These are phyloP conservation scores for Lepidurus couesii DNA, from an alignment of 1,140 invertebrate species.

Conservation along the genomic window DNA sequence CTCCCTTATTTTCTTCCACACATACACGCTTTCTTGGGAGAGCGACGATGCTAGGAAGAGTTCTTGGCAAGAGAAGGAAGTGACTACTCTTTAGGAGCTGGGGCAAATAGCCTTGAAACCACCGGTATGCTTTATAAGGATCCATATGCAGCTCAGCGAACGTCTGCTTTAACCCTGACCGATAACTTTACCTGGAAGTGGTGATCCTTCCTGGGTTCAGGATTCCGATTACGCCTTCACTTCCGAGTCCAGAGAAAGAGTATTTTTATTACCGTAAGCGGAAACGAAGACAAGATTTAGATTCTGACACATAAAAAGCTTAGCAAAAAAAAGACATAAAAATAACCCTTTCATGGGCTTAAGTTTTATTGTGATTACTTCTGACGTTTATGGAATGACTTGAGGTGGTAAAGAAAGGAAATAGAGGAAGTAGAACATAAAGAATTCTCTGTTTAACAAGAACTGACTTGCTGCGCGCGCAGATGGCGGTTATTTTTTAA, in stretches of 20 bases:
- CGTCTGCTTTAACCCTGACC: constrained; percentile 21
- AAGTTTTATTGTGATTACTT: neutral
- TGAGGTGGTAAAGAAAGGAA: neutral
- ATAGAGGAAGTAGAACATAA: too few relatives aligned
- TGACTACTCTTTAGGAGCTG: neutral
- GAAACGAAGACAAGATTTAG: neutral
- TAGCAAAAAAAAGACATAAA: neutral
- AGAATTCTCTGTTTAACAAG: too few relatives aligned
- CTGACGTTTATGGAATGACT: constrained; percentile 9
- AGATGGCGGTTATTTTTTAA: too few relatives aligned
- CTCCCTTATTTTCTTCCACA: too few relatives aligned
- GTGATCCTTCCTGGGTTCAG: neutral
- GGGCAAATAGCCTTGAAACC: neutral
- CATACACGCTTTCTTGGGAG: too few relatives aligned
- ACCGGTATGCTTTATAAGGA: constrained; percentile 15
- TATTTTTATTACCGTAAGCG: neutral
- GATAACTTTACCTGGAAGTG: constrained; percentile 12
- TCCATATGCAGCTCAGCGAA: neutral
- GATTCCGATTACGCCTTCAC: neutral
- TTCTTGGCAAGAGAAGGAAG: neutral
- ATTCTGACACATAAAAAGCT: neutral
- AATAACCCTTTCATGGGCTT: neutral
- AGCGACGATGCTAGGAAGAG: neutral
- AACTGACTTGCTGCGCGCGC: too few relatives aligned
- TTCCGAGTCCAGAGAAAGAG: neutral